A percentile compares a stretch with the other conserved stretches of the same genome.
Conservation (phyloP, 2,797 vertebrate genomes). For the Sebastes trivittatus region DNA sequence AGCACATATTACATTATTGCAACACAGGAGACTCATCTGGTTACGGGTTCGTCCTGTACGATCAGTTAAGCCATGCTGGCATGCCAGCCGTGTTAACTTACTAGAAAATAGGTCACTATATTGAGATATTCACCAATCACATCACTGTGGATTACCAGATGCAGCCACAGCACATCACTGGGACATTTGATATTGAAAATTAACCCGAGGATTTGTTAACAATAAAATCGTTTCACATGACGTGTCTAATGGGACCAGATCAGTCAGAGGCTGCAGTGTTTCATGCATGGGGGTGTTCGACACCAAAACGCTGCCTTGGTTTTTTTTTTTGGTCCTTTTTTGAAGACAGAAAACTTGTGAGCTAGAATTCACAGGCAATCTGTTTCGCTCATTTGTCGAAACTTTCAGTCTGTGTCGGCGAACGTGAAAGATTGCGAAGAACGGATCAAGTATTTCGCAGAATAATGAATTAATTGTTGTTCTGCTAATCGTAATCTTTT, state of each 20-base stretch:
- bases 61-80: constrained; percentile 68
- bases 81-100: constrained; percentile 55
- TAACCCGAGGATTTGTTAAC: constrained; percentile 69
- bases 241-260: constrained; percentile 21
- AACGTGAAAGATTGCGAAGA: constrained; percentile 54
- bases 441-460: constrained; percentile 46
- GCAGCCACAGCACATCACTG: constrained; percentile 58
- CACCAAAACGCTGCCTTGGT: not conserved
- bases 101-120: constrained; percentile 77
- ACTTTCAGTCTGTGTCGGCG: constrained; percentile 46
- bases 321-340: not conserved
- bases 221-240: constrained; percentile 46
- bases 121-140: constrained; percentile 80
- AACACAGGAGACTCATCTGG: constrained; percentile 52
- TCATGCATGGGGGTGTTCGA: not conserved
- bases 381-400: constrained; percentile 56
- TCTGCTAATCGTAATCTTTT: not conserved
- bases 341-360: constrained; percentile 48
- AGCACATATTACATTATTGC: constrained; percentile 50
- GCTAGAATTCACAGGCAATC: constrained; percentile 67
- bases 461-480: constrained; percentile 50
- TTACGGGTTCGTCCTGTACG: constrained; percentile 52
- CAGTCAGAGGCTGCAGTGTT: constrained; percentile 3
- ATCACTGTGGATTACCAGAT: constrained; percentile 78
- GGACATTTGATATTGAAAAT: constrained; percentile 79